Evolutionary conservation across 1,140 invertebrate species (phyloP), one percentile per base, ranked within the genome.

Genomic region (Cydia splendana): DNA sequence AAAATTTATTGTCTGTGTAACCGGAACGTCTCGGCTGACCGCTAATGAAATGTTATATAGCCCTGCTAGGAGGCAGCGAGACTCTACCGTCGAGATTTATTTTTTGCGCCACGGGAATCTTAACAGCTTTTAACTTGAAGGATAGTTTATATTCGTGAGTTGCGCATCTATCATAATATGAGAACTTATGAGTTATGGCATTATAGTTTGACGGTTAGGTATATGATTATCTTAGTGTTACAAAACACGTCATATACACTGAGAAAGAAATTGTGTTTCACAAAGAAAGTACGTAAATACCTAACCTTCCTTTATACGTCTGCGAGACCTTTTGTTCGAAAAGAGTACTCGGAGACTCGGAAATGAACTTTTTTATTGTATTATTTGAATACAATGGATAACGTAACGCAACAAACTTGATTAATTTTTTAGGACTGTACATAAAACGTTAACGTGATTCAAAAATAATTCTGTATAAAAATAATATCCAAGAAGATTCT

Each of bases 1-100:
- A 87, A 86, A 88, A 89, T 90, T 88, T 90, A 89, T 89, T 81
- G 85, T 84, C 79, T 84, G 82, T 85, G 83, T 84, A 84, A 88
- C 79, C 81, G 80, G 83, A 80, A 79, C 81, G 82, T 81, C 82
- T 81, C 77, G 81, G 81, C 78, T 87, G 87, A 85, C 86, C 83
- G 79, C 83, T 86, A 88, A 87, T 87, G 84, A 88, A 88, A 90
- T 87, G 87, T 85, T 87, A 87, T 88, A 81, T 81, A 76, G 76
- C 69, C 34, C 57, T 34, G 65, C 74, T 18, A 51, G 62, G 51
- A 74, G 53, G 57, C n/a, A 69, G 30, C 71, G 45, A 7, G n/a
- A 10, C 42, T 42, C 42, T 73, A 67, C 57, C 71, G 34, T 48
- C n/a, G 28, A 75, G 73, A 79, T 65, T 76, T 76, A 76, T 79